These are phyloP conservation scores for Platorchestia sp. DNA, from an alignment of 1,140 invertebrate genomes.

Conservation along the genomic window DNA sequence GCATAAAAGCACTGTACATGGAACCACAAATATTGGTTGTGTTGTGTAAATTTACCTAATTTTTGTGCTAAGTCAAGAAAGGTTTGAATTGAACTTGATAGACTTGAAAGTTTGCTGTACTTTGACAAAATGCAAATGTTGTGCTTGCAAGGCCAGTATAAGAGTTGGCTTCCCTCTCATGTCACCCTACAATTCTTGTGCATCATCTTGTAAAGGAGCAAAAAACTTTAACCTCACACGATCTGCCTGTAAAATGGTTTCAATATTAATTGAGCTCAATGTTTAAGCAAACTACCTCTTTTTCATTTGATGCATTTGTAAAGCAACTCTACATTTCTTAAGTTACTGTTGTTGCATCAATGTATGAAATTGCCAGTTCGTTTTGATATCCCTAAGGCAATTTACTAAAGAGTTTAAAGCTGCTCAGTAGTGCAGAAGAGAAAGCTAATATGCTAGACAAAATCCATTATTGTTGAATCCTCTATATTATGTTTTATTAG, in stretches of 20 bases:
- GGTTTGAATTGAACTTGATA: not conserved
- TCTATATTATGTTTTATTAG: not conserved
- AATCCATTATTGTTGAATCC: not conserved
- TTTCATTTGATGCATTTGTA: not conserved
- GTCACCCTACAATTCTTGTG: not conserved
- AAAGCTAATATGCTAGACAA: not conserved
- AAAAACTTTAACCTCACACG: not conserved
- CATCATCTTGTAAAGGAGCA: not conserved
- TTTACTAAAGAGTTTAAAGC: not conserved
- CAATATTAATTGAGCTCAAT: not conserved
- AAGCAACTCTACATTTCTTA: not conserved
- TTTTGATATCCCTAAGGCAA: not conserved
- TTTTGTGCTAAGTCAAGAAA: not conserved
- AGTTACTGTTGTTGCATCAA: not conserved
- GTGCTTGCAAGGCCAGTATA: not conserved
- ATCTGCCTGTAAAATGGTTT: not conserved
- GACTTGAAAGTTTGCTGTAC: not conserved
- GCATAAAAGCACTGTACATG: too few relatives aligned
- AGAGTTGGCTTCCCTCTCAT: not conserved
- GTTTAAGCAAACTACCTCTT: too few relatives aligned
- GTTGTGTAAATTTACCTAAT: too few relatives aligned
- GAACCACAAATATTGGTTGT: too few relatives aligned
- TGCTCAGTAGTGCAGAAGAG: not conserved
- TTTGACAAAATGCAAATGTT: not conserved
- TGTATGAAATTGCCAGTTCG: not conserved